These are phyloP conservation scores for Caenorhabditis wallacei DNA, from an alignment of 2,888 invertebrate species.

Conservation along the genomic window DNA sequence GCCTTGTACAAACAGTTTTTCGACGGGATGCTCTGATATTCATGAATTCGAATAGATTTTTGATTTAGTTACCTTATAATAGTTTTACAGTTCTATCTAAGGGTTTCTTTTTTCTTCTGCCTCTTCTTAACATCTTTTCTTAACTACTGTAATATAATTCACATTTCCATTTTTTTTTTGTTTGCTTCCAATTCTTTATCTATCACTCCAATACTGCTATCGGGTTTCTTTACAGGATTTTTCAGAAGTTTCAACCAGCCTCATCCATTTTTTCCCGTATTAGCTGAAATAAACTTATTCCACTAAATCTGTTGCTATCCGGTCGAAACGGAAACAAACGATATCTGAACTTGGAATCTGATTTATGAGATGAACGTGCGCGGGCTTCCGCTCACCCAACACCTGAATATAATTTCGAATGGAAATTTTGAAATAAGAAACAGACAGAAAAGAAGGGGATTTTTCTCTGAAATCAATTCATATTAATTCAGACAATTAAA, in stretches of 20 bases:
- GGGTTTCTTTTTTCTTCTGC: background rate
- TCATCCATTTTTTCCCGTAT: background rate
- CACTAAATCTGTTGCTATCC: conserved; percentile 24
- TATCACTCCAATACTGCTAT: background rate
- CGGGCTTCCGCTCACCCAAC: background rate
- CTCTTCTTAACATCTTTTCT: background rate
- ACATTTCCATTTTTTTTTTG: background rate
- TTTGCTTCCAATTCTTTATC: background rate
- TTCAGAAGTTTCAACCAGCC: background rate
- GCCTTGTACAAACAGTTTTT: conserved; percentile 43
- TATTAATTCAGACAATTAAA: conserved; percentile 31
- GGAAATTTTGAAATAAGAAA: conserved; percentile 23
- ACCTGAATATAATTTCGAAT: conserved; percentile 20
- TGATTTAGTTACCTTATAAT: background rate
- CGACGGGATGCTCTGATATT: conserved; percentile 38
- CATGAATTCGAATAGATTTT: background rate
- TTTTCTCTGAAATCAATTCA: background rate
- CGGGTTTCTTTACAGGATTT: background rate
- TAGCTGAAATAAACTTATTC: conserved; percentile 22
- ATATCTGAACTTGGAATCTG: conserved; percentile 44
- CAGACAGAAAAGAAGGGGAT: conserved; percentile 1
- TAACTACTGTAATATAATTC: conserved; percentile 8
- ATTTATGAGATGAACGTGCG: conserved; percentile 50
- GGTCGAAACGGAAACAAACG: conserved; percentile 53
- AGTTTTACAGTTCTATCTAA: conserved; percentile 1